These are phyloP conservation scores for Anthoscopus minutus DNA, from an alignment of 2,113 vertebrate species.

Conservation along the genomic window DNA sequence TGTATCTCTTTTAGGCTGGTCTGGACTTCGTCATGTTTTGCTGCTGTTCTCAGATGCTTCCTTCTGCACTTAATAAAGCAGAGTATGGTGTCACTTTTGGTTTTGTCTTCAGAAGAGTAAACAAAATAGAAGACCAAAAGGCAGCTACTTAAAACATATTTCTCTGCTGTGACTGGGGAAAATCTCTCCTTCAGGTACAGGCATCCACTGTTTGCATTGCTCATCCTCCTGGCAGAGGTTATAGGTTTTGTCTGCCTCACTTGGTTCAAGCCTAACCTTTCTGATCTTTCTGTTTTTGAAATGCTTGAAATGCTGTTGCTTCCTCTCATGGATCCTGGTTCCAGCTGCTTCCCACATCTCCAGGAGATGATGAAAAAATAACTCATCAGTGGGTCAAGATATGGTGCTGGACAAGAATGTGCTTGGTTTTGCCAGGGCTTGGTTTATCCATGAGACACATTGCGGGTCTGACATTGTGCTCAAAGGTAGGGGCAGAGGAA, in stretches of 20 bases:
- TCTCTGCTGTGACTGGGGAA: background rate
- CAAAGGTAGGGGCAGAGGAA: background rate
- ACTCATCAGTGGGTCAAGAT: background rate
- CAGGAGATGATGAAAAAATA: background rate
- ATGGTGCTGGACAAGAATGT: background rate
- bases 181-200: background rate
- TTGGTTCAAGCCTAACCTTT: background rate
- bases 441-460: background rate
- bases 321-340: background rate
- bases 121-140: background rate
- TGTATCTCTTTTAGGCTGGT: background rate
- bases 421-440: background rate
- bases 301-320: background rate
- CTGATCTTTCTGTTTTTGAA: background rate
- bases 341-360: background rate
- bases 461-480: background rate
- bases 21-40: background rate
- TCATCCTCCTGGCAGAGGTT: background rate
- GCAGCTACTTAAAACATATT: background rate
- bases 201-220: background rate
- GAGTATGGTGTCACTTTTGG: background rate
- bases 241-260: background rate
- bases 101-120: conserved; percentile 20
- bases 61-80: background rate
- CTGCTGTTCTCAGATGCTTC: background rate